Conservation (phyloP, 2,113 vertebrate genomes). For the Lycocorax pyrrhopterus region DNA sequence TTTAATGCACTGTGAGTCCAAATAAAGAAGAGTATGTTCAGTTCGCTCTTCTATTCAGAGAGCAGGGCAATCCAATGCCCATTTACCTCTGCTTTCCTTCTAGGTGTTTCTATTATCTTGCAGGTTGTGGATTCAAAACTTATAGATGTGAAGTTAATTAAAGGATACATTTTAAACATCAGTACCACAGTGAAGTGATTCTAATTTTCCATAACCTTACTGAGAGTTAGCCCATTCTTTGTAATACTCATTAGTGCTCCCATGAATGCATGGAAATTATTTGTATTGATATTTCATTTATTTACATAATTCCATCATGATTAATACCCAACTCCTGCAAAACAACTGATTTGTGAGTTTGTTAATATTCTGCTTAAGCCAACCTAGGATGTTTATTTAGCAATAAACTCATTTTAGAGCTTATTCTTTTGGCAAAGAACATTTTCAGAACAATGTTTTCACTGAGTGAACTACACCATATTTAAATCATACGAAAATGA, state of each 20-base stretch:
- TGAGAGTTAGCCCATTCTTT: slow-evolving; percentile 49
- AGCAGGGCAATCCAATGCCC: slow-evolving; percentile 6
- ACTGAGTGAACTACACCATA: neutral
- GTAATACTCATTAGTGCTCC: slow-evolving; percentile 51
- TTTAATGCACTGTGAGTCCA: neutral
- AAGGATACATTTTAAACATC: slow-evolving; percentile 48
- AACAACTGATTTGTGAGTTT: neutral
- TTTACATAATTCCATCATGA: slow-evolving; percentile 28
- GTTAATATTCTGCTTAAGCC: neutral
- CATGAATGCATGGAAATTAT: slow-evolving; percentile 52
- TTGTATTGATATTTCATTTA: slow-evolving; percentile 61
- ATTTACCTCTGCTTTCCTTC: slow-evolving; percentile 38
- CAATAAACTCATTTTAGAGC: neutral
- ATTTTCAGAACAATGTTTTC: neutral
- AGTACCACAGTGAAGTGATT: neutral
- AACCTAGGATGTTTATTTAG: neutral
- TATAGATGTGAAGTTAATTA: slow-evolving; percentile 14
- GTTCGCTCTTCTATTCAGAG: slow-evolving; percentile 15
- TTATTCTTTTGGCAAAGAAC: neutral
- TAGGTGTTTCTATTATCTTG: slow-evolving; percentile 48
- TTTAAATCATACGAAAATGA: neutral
- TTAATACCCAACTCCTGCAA: slow-evolving; percentile 20
- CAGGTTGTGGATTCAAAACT: slow-evolving; percentile 10
- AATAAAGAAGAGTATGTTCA: slow-evolving; percentile 23
- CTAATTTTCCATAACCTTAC: slow-evolving; percentile 51